Evolutionary conservation across 2,888 invertebrate genomes (phyloP).

Genomic region (Dryomyza anilis): DNA sequence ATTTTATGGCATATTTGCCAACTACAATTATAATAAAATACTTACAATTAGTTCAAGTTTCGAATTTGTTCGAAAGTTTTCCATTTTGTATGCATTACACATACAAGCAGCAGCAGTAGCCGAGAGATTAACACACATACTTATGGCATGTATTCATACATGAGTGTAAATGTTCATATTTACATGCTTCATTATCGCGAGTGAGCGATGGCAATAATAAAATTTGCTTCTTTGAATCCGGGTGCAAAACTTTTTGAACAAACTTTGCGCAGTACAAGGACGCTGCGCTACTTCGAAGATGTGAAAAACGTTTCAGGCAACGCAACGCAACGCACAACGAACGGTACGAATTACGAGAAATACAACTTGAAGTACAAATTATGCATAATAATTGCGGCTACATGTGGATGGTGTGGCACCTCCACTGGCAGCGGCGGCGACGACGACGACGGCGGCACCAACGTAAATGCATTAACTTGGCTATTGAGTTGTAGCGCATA

Average conservation of each 20-base stretch:
- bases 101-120: not conserved
- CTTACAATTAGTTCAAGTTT: no score
- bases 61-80: not conserved
- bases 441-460: no score
- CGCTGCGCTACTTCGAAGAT: constrained; percentile 1
- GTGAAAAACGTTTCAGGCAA: constrained; percentile 13
- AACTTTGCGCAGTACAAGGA: constrained; percentile 13
- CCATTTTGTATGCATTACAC: not conserved
- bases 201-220: not conserved
- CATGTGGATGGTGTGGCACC: not conserved
- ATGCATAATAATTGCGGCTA: constrained; percentile 11
- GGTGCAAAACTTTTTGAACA: constrained; percentile 1
- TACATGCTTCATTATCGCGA: constrained; percentile 8
- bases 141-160: not conserved
- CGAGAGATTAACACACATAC: not conserved
- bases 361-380: constrained; percentile 7
- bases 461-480: no score
- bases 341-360: not conserved
- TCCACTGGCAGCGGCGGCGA: not conserved
- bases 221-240: constrained; percentile 9
- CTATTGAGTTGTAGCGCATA: no score
- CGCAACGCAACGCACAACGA: no score
- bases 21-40: no score
- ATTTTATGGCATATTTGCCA: no score
- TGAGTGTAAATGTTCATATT: not conserved